phyloP scores from a whole-genome alignment of 2,888 invertebrate species.

The Sesia apiformis region DNA sequence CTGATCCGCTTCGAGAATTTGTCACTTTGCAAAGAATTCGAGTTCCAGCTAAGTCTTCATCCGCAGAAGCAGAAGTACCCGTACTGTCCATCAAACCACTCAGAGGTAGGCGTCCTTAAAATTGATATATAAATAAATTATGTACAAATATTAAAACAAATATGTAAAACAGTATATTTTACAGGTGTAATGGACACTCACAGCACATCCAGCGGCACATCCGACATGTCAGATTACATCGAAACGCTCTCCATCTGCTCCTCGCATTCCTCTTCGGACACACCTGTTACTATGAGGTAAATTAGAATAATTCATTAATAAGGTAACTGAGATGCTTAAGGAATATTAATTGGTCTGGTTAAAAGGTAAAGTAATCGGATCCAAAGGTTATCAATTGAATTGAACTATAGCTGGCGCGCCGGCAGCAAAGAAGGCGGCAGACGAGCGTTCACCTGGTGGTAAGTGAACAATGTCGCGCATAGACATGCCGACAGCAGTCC shows the following conservation, averaged over 20 bases:
- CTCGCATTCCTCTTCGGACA: slow-evolving; percentile 85
- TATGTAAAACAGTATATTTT: too few species aligned
- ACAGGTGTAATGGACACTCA: slow-evolving; percentile 76
- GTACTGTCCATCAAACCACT: slow-evolving; percentile 75
- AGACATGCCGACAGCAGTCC: too few species aligned
- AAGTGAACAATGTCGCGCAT: too few species aligned
- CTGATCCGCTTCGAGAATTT: slow-evolving; percentile 77
- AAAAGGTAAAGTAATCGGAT: too few species aligned
- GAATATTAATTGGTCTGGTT: too few species aligned
- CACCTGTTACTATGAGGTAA: slow-evolving; percentile 75
- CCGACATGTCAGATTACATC: slow-evolving; percentile 92
- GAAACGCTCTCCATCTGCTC: slow-evolving; percentile 88
- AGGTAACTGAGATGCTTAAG: too few species aligned
- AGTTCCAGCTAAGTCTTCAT: slow-evolving; percentile 79
- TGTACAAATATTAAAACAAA: too few species aligned
- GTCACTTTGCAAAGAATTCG: slow-evolving; percentile 76
- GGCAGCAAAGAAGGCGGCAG: too few species aligned
- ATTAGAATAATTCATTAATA: background rate
- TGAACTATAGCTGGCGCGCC: too few species aligned
- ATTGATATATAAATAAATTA: too few species aligned
- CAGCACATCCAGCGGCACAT: slow-evolving; percentile 88
- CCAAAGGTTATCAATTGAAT: too few species aligned
- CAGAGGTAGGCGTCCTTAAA: slow-evolving; percentile 41
- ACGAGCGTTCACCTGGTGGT: too few species aligned
- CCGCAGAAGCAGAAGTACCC: slow-evolving; percentile 85